A percentile compares a stretch with the other conserved stretches of the same genome.
Conservation (phyloP, 2,888 invertebrate genomes). For the Trachelus iudaicus region DNA sequence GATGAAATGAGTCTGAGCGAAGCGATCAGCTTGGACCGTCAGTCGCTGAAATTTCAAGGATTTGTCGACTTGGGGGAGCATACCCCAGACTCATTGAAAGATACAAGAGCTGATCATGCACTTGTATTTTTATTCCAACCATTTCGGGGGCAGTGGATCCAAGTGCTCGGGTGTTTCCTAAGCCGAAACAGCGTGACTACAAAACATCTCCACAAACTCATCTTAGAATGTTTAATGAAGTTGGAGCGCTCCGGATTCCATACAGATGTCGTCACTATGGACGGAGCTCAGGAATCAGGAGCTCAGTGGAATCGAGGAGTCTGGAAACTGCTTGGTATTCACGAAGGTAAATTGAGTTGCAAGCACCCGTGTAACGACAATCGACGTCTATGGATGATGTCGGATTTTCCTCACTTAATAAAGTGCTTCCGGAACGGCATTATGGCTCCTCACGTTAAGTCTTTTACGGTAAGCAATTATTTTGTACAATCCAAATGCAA, state of each 20-base stretch:
- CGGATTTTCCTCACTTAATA: slow-evolving; percentile 32
- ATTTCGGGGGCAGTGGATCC: slow-evolving; percentile 37
- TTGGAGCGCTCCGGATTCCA: slow-evolving; percentile 25
- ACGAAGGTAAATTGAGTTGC: slow-evolving; percentile 19
- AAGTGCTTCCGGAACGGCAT: slow-evolving; percentile 23
- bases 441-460: no score
- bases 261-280: slow-evolving; percentile 29
- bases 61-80: slow-evolving; percentile 37
- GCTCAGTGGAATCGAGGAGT: slow-evolving; percentile 34
- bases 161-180: slow-evolving; percentile 10
- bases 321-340: slow-evolving; percentile 29
- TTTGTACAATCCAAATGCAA: no score
- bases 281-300: no score
- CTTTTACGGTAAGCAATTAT: no score
- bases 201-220: no score
- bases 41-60: slow-evolving; percentile 27
- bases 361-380: slow-evolving; percentile 24
- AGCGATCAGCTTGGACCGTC: slow-evolving; percentile 28
- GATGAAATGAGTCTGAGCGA: slow-evolving; percentile 40
- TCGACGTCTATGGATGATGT: slow-evolving; percentile 27
- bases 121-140: slow-evolving; percentile 44
- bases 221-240: slow-evolving; percentile 31
- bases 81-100: slow-evolving; percentile 28
- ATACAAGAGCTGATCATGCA: slow-evolving; percentile 39
- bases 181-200: no score